Evolutionary conservation across 2,113 vertebrate species (phyloP).

Genomic region (Pachyramphus minor): DNA sequence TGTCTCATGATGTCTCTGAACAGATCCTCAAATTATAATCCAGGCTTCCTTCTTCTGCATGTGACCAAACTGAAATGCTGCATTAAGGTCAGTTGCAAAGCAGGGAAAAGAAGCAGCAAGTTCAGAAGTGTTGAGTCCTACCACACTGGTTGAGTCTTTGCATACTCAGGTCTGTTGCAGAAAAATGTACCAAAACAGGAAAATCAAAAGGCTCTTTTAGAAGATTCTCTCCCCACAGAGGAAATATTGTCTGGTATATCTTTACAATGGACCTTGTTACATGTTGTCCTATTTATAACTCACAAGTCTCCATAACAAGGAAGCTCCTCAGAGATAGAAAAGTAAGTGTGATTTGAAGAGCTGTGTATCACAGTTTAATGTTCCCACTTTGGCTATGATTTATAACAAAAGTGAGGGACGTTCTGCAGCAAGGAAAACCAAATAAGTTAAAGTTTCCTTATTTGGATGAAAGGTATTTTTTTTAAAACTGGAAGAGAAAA

Average conservation of each 20-base stretch:
- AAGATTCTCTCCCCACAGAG: neutral
- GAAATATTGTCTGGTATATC: slow-evolving; percentile 4
- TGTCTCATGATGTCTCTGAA: neutral
- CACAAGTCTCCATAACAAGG: slow-evolving; percentile 30
- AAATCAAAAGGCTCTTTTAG: neutral
- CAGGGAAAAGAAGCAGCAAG: neutral
- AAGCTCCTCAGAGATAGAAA: slow-evolving; percentile 59
- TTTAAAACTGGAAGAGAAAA: neutral
- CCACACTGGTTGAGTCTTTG: neutral
- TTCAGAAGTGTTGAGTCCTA: neutral
- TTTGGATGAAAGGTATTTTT: neutral
- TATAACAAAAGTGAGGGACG: slow-evolving; percentile 65
- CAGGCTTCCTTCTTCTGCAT: neutral
- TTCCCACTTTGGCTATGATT: slow-evolving; percentile 51
- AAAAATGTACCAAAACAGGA: neutral
- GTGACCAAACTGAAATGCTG: neutral
- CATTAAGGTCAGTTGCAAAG: neutral
- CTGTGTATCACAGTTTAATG: slow-evolving; percentile 47
- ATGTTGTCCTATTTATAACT: slow-evolving; percentile 75
- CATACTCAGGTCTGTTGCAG: neutral
- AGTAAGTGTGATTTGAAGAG: slow-evolving; percentile 63
- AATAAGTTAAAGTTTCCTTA: slow-evolving; percentile 14
- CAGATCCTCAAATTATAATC: neutral
- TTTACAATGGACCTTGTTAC: slow-evolving; percentile 28
- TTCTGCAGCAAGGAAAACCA: neutral